Base-by-base conservation (phyloP, 2,888 invertebrate genomes). In the Agrochola macilenta region DNA sequence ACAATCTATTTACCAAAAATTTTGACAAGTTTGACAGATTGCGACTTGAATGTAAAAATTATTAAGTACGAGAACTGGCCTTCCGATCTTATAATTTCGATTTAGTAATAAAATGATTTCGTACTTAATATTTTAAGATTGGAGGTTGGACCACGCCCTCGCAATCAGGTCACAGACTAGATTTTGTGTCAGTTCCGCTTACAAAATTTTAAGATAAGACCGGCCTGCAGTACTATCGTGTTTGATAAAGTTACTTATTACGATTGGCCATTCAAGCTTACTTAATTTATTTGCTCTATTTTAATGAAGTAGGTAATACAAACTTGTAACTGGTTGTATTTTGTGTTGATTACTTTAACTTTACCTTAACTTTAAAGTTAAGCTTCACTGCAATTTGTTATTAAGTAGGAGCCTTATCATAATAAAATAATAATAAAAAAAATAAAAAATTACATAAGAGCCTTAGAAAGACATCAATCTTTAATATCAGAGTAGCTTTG, bases 141-240 rank as follows among this genome's bases (percentile, higher is more conserved):
- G 46, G 43, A 78, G 83, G 72, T 82, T 75, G 61, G 58, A 61
- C 78, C 75, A 75, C 83, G 66, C 83, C 86, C 72, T 57, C 52
- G 14, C n/a, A 84, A 71, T 68, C 69, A 75, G 86, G 86, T 86
- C 83, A 84, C 14, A 86, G 83, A 78, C 86, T 70, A 65, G 73
- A 78, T 75, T 75, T 52, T 35, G 65, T 23, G 30, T 72, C 72
- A 60, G 83, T 82, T 82, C 75, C 69, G 83, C 78, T 70, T 77
- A 77, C 73, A 70, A 74, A 23, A 65, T 49, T 76, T 64, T 70
- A 61, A 85, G 86, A 84, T 84, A 78, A 86, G 83, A 57, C 66
- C 43, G 12, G 69, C 70, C 72, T 43, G 69, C 71, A 74, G 66
- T 71, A 66, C 35, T 78, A 86, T 85, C 71, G 61, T 12, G 54